Percentiles rank a stretch among this genome's conserved stretches.
Conservation (phyloP, 2,888 invertebrate genomes). For the Xylocampa areola region DNA sequence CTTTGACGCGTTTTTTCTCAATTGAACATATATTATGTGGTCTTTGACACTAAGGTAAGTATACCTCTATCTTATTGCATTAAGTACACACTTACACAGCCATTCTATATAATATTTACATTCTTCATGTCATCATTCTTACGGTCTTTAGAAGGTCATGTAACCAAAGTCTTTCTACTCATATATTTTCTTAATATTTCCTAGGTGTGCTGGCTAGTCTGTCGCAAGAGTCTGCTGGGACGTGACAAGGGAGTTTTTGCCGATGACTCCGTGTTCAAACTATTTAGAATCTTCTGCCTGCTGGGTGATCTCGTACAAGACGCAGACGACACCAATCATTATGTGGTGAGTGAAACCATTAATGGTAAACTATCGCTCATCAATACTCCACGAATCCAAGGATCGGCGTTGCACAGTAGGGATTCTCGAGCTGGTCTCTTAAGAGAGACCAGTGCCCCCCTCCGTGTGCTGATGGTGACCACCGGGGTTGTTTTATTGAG, state of each 20-base stretch:
- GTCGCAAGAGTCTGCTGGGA: conserved; percentile 91
- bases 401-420: too few relatives aligned
- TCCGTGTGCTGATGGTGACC: too few relatives aligned
- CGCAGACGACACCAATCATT: conserved; percentile 83
- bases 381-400: too few relatives aligned
- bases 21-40: too few relatives aligned
- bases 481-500: too few relatives aligned
- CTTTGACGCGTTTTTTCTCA: too few relatives aligned
- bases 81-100: too few relatives aligned
- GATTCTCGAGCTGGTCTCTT: too few relatives aligned
- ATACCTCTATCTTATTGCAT: too few relatives aligned
- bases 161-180: neutral
- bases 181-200: conserved; percentile 34
- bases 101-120: neutral
- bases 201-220: conserved; percentile 94
- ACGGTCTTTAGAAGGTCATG: neutral
- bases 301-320: conserved; percentile 93
- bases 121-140: neutral
- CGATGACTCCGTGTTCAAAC: conserved; percentile 92
- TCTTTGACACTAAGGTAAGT: too few relatives aligned
- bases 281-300: conserved; percentile 94
- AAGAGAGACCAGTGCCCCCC: too few relatives aligned
- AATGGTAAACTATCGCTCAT: too few relatives aligned
- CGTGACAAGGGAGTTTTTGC: conserved; percentile 91
- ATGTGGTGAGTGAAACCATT: conserved; percentile 78